A percentile compares a stretch with the other conserved stretches of the same genome.
Conservation (phyloP, 2,888 invertebrate species). For the Pyrochroa serraticornis region DNA sequence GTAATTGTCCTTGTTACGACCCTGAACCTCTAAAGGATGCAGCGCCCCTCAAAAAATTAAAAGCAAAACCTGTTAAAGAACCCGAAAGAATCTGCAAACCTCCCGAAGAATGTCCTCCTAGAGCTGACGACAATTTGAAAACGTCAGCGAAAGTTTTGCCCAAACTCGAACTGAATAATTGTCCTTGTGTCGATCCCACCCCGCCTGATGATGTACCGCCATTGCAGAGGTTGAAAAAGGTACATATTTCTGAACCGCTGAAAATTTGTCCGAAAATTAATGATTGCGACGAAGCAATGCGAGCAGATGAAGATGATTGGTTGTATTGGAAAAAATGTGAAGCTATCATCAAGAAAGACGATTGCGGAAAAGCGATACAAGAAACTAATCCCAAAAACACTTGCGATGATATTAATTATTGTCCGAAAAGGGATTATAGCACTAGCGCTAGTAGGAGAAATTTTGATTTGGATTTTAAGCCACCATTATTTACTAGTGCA, state of each 20-base stretch:
- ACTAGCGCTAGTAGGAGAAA: not conserved
- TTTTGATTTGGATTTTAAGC: not conserved
- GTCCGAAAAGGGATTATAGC: conserved; percentile 6
- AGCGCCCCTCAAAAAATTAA: conserved; percentile 19
- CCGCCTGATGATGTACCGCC: conserved; percentile 11
- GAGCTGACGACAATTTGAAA: not conserved
- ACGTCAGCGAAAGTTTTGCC: conserved; percentile 19
- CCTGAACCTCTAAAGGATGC: conserved; percentile 9
- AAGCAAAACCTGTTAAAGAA: conserved; percentile 5
- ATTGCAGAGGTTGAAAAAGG: conserved; percentile 21
- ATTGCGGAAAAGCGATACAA: not conserved
- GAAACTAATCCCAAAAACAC: too few species aligned
- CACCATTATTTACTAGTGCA: not conserved
- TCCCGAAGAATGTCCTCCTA: not conserved
- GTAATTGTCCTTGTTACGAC: conserved; percentile 26
- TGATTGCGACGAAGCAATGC: not conserved
- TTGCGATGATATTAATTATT: conserved; percentile 1
- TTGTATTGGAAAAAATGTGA: conserved; percentile 12
- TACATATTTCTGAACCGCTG: conserved; percentile 13
- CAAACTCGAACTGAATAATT: conserved; percentile 10
- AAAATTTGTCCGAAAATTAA: conserved; percentile 1
- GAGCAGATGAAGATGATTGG: conserved; percentile 18
- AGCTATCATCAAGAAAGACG: conserved; percentile 3
- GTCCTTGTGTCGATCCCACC: conserved; percentile 11
- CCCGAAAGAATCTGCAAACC: not conserved